A percentile compares a stretch with the other conserved stretches of the same genome.
phyloP scores from a whole-genome alignment of 2,888 invertebrate species.

The Hyposoter dolosus region DNA sequence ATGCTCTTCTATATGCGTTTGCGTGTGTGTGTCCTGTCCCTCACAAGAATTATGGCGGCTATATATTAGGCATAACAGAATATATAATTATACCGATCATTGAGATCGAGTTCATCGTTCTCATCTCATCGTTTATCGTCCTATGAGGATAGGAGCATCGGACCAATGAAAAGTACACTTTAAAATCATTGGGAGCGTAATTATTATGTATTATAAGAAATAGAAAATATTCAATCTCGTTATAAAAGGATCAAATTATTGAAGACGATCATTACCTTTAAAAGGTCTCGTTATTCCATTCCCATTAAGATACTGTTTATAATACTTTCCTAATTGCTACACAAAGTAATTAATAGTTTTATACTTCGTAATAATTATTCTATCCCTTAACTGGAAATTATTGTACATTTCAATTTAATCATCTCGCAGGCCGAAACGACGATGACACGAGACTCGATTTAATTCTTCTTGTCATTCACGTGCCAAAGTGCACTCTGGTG shows the following conservation, averaged over 20 bases:
- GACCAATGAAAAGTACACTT: conserved; percentile 17
- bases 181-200: conserved; percentile 23
- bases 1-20: not conserved
- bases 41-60: conserved; percentile 29
- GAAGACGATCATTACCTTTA: not conserved
- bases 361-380: not conserved
- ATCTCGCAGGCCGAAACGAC: not conserved
- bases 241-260: conserved; percentile 19
- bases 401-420: not conserved
- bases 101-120: conserved; percentile 52
- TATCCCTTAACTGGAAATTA: not conserved
- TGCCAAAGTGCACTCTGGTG: conserved; percentile 17
- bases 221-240: conserved; percentile 16
- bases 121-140: conserved; percentile 29
- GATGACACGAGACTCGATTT: conserved; percentile 53
- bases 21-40: conserved; percentile 2
- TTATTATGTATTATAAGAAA: conserved; percentile 28
- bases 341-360: not conserved
- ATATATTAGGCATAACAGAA: conserved; percentile 44
- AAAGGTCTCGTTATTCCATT: not conserved
- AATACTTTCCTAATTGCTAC: not conserved
- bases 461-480: conserved; percentile 49
- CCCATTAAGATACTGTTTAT: not conserved
- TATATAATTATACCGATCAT: conserved; percentile 54
- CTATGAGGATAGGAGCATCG: conserved; percentile 14